Conservation (phyloP, 2,797 vertebrate species). For the Pogonophryne albipinna region DNA sequence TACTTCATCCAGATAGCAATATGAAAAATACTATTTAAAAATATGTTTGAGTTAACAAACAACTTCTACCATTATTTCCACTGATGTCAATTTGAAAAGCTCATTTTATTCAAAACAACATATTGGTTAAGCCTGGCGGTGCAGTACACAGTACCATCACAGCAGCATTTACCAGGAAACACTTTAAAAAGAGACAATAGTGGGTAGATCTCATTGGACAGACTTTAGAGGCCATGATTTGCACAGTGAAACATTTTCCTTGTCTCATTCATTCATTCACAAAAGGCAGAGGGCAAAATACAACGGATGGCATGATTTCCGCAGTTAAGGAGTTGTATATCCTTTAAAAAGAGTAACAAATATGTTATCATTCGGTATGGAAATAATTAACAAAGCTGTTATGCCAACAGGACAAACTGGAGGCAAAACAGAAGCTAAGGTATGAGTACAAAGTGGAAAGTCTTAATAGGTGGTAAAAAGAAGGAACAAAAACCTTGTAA, state of each 20-base stretch:
- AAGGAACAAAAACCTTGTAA: constrained; percentile 74
- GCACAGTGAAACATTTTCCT: constrained; percentile 50
- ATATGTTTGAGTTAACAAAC: constrained; percentile 24
- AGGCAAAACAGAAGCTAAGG: constrained; percentile 53
- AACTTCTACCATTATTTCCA: constrained; percentile 35
- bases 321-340: constrained; percentile 22
- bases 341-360: constrained; percentile 44
- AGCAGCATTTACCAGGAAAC: constrained; percentile 54
- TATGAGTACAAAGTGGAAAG: constrained; percentile 71
- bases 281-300: constrained; percentile 39
- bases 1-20: constrained; percentile 41
- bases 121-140: constrained; percentile 60
- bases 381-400: constrained; percentile 51
- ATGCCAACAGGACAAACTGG: constrained; percentile 53
- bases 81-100: constrained; percentile 54
- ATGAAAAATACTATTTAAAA: constrained; percentile 57
- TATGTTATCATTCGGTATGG: constrained; percentile 51
- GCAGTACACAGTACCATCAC: constrained; percentile 82
- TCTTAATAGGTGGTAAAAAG: constrained; percentile 63
- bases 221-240: constrained; percentile 49
- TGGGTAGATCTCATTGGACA: constrained; percentile 32
- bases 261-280: constrained; percentile 46
- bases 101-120: constrained; percentile 41
- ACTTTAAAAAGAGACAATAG: constrained; percentile 53
- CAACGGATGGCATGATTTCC: constrained; percentile 47